phyloP scores from a whole-genome alignment of 2,113 vertebrate genomes.

The Tachysurus fulvidraco region DNA sequence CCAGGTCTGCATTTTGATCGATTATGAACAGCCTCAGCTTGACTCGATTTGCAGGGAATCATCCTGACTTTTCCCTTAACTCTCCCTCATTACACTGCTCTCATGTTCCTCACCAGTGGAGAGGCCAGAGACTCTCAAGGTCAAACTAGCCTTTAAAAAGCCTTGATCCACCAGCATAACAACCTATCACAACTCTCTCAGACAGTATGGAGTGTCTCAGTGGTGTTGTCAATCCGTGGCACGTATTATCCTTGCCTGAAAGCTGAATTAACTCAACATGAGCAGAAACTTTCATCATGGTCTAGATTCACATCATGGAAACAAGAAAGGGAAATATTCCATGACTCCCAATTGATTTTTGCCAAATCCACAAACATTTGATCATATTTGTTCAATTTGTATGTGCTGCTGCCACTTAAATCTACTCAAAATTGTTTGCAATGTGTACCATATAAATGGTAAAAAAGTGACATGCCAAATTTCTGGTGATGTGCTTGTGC shows the following conservation, averaged over 20 bases:
- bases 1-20: neutral
- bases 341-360: constrained; percentile 24
- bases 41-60: constrained; percentile 51
- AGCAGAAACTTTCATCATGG: constrained; percentile 10
- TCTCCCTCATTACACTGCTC: constrained; percentile 61
- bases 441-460: neutral
- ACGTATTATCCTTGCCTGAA: constrained; percentile 17
- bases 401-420: neutral
- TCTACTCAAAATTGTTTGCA: neutral
- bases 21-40: constrained; percentile 2
- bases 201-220: constrained; percentile 27
- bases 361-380: neutral
- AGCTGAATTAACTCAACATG: neutral
- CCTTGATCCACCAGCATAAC: constrained; percentile 43
- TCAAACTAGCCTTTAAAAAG: constrained; percentile 54
- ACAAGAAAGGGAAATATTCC: neutral
- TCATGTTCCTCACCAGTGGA: constrained; percentile 61
- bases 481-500: constrained; percentile 3
- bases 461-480: neutral
- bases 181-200: constrained; percentile 39
- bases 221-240: constrained; percentile 6
- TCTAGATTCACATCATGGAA: neutral
- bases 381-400: constrained; percentile 18
- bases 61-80: constrained; percentile 65
- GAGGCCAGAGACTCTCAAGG: constrained; percentile 57